Evolutionary conservation across 1,140 invertebrate genomes (phyloP).

Genomic region (Brachionus manjavacas): DNA sequence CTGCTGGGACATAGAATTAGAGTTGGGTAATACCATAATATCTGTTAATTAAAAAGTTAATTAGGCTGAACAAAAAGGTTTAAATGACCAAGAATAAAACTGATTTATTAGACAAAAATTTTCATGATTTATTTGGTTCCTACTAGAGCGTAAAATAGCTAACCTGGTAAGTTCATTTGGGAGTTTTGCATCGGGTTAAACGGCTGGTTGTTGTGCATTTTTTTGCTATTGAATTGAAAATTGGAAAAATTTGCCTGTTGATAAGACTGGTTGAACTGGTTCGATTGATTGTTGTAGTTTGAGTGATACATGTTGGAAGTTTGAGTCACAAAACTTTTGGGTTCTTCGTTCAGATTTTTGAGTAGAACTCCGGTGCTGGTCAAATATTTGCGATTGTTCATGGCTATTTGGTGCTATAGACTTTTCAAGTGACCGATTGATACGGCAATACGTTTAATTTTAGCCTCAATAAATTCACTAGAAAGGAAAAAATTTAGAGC

Average conservation of each 20-base stretch:
- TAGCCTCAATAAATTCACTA: neutral
- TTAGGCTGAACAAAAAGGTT: neutral
- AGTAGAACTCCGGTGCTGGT: conserved; percentile 32
- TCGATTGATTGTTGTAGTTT: neutral
- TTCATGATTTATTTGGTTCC: neutral
- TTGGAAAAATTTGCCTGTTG: neutral
- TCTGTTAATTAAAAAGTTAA: neutral
- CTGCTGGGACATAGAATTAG: conserved; percentile 28
- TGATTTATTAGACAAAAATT: neutral
- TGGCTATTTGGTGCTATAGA: neutral
- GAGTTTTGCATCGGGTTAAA: neutral
- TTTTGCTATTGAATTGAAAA: neutral
- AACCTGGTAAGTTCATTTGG: neutral
- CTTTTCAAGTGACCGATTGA: neutral
- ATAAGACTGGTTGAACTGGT: neutral
- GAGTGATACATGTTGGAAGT: neutral
- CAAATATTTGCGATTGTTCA: conserved; percentile 41
- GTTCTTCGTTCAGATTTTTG: conserved; percentile 19
- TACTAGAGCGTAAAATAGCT: neutral
- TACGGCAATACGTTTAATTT: neutral
- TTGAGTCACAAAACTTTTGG: conserved; percentile 16
- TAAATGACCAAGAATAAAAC: neutral
- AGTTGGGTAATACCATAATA: conserved; percentile 38
- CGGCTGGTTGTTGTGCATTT: neutral
- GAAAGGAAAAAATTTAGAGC: conserved; percentile 32